Evolutionary conservation across 2,113 vertebrate species (phyloP).

Genomic region (Cercocebus atys): DNA sequence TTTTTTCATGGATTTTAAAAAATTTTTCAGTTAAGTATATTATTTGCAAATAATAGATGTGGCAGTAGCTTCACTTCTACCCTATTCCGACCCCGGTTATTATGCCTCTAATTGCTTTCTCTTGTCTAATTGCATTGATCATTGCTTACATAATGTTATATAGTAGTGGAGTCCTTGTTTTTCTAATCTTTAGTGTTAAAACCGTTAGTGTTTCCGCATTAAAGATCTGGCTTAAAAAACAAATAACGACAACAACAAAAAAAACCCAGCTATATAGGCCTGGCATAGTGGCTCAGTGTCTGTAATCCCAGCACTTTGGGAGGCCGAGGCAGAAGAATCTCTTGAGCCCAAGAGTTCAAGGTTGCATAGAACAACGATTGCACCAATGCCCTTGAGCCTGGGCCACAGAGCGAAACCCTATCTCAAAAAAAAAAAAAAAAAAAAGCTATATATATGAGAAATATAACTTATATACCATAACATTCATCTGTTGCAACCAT

Average conservation of each 20-base stretch:
- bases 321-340: background rate
- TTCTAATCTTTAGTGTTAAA: background rate
- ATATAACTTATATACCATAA: background rate
- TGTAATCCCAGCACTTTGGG: background rate
- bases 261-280: too few species aligned
- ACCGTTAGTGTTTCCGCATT: background rate
- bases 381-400: background rate
- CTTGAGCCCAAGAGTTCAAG: background rate
- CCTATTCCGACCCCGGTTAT: background rate
- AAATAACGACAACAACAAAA: too few species aligned
- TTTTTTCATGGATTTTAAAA: background rate
- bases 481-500: background rate
- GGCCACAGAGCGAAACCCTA: background rate
- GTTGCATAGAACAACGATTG: too few species aligned
- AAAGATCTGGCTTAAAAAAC: background rate
- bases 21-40: slow-evolving; percentile 4
- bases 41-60: background rate
- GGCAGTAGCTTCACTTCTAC: background rate
- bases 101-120: background rate
- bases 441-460: background rate
- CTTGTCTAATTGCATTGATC: background rate
- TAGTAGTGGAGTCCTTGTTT: background rate
- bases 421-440: background rate
- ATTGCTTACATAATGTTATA: background rate
- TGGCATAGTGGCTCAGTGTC: background rate